Base-by-base conservation (phyloP, 2,888 invertebrate species). In the Drosophila mulleri region DNA sequence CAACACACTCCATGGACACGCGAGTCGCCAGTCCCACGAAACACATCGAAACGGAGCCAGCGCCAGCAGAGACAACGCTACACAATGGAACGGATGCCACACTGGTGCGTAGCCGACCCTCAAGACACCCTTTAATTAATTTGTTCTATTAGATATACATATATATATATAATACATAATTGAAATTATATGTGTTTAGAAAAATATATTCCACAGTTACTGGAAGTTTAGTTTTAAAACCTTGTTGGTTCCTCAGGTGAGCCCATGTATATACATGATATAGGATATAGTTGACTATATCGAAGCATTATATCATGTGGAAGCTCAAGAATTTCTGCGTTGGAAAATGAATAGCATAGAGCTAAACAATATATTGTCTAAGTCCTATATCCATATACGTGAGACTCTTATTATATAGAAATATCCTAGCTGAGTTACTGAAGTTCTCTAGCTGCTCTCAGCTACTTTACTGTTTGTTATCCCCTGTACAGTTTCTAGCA, bases 1-100 rank as follows among this genome's bases (percentile, higher is more conserved):
- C 92, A 23, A 90, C 89, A 29, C 92, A 92, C 59, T 92, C 92
- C 11, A 90, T 92, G 86, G 90, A 91, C 39, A 92, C 93, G 1
- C 88, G 91, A 8, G 71, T 83, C 6, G 90, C 88, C 16, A 90
- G 90, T 63, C 88, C 87, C 5, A 42, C 59, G 7, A 89, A 73
- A 37, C 82, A 59, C 35, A 39, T 50, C 5, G 82, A 78, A 14
- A 45, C 67, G 2, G 83, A 84, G 11, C 7, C 41, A 26, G 23
- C 66, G 14, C 16, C 60, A 11, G 20, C 60, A 2, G 71, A 70
- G 3, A 60, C 68, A 35, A 44, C 58, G 29, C 41, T 56, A n/a
- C 48, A 53, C 4, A 76, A 74, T 39, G 66, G 77, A 9, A 58
- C 75, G 1, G 84, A 90, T 20, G 37, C 78, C 0, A 37, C 73